Evolutionary conservation across 2,797 vertebrate species (phyloP).

Genomic region (Psittacula echo): DNA sequence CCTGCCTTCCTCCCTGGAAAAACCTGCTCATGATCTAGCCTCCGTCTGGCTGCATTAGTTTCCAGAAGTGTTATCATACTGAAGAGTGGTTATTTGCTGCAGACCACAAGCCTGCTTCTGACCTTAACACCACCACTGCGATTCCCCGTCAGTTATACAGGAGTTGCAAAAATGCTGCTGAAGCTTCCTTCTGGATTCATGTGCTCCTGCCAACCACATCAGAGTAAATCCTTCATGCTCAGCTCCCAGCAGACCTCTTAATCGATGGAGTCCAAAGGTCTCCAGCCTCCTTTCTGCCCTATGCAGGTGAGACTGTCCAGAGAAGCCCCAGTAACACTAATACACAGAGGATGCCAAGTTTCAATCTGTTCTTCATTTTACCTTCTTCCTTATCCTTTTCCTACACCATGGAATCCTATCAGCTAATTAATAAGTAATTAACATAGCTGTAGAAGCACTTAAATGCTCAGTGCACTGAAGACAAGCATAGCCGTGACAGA

Average conservation of each 20-base stretch:
- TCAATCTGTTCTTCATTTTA: background rate
- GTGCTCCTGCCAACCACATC: background rate
- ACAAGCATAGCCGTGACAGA: background rate
- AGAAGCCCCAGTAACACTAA: background rate
- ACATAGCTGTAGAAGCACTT: background rate
- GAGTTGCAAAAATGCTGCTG: background rate
- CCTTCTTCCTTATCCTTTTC: background rate
- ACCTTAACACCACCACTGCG: background rate
- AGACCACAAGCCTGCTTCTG: background rate
- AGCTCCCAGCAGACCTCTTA: background rate
- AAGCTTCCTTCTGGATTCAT: background rate
- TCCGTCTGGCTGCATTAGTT: background rate
- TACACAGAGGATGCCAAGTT: background rate
- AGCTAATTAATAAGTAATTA: background rate
- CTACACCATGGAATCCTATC: background rate
- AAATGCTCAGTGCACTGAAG: background rate
- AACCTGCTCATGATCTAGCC: background rate
- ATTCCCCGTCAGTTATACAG: background rate
- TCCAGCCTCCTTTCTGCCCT: background rate
- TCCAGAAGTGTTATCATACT: background rate
- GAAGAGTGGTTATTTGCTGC: background rate
- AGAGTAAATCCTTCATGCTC: background rate
- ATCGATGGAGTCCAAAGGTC: background rate
- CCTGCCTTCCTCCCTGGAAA: background rate
- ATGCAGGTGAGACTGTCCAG: background rate